Evolutionary conservation across 1,140 invertebrate genomes (phyloP), one percentile per base, ranked within the genome.

Genomic region (Nautilus pompilius): DNA sequence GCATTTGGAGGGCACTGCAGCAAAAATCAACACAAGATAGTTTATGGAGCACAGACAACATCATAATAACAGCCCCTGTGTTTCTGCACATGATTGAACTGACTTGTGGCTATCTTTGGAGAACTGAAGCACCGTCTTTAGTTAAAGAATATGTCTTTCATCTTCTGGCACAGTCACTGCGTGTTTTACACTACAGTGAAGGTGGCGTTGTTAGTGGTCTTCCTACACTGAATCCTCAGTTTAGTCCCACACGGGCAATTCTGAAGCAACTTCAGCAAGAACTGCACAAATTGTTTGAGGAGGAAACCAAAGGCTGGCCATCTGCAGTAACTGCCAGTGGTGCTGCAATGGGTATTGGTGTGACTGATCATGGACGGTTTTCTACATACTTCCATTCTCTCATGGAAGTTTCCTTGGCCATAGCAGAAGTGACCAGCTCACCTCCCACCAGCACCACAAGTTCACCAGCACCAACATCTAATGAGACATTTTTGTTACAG

Each of bases 131-230:
- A 17, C 79, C 81, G 15, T 73, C 77, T 24, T 51, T 80, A 15
- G 60, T 82, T n/a, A 82, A 81, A 60, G 81, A 82, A 63, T 72
- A 74, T 33, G 58, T 82, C 45, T 82, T 82, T 60, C 78, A 81
- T 28, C 64, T 80, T 29, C 55, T 82, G 49, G 79, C 81, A 6
- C 79, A 82, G 70, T 66, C 75, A 3, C 58, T 82, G 22, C 66
- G 80, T 8, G 70, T 80, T 28, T 62, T 78, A 3, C 72, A 77
- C 59, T 70, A 73, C 51, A 73, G 70, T 57, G 72, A 76, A 48
- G 72, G 67, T 0, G 67, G 68, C 29, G 67, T 72, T 49, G 59
- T 49, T 1, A 59, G 58, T 30, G 61, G 53, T n/a, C 63, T 80
- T 22, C 72, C 69, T 6, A 73, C 75, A 10, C 65, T 74, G 0